Conservation (phyloP, 2,888 invertebrate species). For the Eupithecia tripunctaria region DNA sequence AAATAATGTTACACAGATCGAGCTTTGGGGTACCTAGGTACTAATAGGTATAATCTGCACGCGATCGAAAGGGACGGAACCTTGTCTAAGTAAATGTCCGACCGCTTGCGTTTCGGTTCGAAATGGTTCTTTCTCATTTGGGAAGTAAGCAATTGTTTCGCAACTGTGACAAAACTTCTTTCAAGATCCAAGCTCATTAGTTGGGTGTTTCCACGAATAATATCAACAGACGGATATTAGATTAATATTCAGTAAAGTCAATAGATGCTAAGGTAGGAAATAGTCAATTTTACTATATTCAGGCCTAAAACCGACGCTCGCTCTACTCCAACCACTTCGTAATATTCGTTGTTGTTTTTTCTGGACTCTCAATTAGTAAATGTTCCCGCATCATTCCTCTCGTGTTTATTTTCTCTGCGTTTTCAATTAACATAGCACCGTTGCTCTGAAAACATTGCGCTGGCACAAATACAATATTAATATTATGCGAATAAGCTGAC, state of each 20-base stretch:
- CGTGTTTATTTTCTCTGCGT: neutral
- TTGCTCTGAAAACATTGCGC: neutral
- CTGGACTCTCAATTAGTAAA: neutral
- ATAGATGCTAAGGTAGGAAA: neutral
- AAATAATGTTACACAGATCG: conserved; percentile 1
- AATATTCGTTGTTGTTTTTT: neutral
- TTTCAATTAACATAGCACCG: neutral
- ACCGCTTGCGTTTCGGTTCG: neutral
- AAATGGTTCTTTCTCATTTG: neutral
- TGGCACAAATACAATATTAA: neutral
- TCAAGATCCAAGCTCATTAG: neutral
- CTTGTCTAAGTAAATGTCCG: neutral
- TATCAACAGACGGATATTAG: neutral
- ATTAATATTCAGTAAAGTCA: neutral
- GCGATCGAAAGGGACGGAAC: neutral
- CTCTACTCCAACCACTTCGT: neutral
- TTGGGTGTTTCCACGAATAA: neutral
- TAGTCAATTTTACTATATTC: neutral
- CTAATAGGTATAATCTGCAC: neutral
- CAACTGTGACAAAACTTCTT: neutral
- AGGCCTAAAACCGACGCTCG: neutral
- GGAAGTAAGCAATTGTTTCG: neutral
- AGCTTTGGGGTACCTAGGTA: neutral
- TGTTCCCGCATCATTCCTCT: neutral
- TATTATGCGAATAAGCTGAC: neutral